These are phyloP conservation scores for Phaedon cochleariae DNA, from an alignment of 2,888 invertebrate species.

Conservation along the genomic window DNA sequence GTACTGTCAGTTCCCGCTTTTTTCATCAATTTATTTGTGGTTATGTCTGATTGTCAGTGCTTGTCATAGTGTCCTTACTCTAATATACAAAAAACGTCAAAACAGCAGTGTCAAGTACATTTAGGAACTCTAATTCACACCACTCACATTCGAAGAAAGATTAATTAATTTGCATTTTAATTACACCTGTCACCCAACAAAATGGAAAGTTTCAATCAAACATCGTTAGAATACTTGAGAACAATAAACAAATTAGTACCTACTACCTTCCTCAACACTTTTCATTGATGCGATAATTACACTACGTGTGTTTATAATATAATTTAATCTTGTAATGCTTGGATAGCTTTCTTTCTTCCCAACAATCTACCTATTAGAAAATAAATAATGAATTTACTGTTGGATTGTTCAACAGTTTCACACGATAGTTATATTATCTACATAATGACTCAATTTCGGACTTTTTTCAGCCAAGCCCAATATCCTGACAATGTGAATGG, in stretches of 20 bases:
- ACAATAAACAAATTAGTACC: not conserved
- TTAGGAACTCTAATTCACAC: too few relatives aligned
- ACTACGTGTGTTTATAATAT: not conserved
- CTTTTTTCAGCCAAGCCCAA: slow-evolving; percentile 36
- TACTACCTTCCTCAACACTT: not conserved
- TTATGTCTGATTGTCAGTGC: too few relatives aligned
- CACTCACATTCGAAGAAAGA: not conserved
- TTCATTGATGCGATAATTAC: not conserved
- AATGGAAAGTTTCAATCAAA: slow-evolving; percentile 17
- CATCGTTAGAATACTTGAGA: not conserved
- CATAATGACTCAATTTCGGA: not conserved
- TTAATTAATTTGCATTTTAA: slow-evolving; percentile 6
- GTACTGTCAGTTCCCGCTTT: too few relatives aligned
- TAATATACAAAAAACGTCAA: too few relatives aligned
- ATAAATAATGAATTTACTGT: slow-evolving; percentile 6
- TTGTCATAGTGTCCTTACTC: too few relatives aligned
- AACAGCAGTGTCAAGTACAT: too few relatives aligned
- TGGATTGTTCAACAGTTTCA: slow-evolving; percentile 20
- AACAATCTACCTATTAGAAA: slow-evolving; percentile 26
- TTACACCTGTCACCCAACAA: slow-evolving; percentile 27
- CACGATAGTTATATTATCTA: slow-evolving; percentile 3
- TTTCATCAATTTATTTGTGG: too few relatives aligned
- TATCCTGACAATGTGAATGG: slow-evolving; percentile 44
- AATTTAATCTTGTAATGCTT: slow-evolving; percentile 34
- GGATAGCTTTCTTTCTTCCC: slow-evolving; percentile 49